Conservation (phyloP, 30 jellyfish, hydroid and myxozoan species). For the Aurelia sp. region DNA sequence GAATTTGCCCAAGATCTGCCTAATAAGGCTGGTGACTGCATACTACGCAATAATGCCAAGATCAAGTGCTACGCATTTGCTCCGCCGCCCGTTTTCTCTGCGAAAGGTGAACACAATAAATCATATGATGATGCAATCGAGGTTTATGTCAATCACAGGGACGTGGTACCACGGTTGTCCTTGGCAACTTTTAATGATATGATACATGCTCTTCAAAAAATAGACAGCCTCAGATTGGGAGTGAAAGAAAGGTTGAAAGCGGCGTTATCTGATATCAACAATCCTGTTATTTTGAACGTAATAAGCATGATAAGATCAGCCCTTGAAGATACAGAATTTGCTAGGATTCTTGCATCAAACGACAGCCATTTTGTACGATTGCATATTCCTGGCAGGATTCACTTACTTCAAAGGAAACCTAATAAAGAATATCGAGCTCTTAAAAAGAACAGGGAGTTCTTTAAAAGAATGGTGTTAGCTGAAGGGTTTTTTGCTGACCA, state of each 20-base stretch:
- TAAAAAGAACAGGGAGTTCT: slow-evolving; percentile 41
- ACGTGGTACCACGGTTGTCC: slow-evolving; percentile 60
- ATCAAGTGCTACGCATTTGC: slow-evolving; percentile 72
- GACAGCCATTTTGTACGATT: slow-evolving; percentile 44
- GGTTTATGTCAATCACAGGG: slow-evolving; percentile 57
- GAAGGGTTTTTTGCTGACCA: slow-evolving; percentile 71
- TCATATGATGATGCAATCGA: slow-evolving; percentile 17
- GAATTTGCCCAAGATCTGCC: slow-evolving; percentile 16
- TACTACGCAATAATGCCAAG: neutral
- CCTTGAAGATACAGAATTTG: slow-evolving; percentile 16
- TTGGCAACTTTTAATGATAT: slow-evolving; percentile 57
- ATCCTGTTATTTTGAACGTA: slow-evolving; percentile 28
- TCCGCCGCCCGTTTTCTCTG: slow-evolving; percentile 65
- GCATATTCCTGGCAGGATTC: slow-evolving; percentile 52
- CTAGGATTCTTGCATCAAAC: slow-evolving; percentile 7
- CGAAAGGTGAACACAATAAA: neutral
- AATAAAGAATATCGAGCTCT: slow-evolving; percentile 32
- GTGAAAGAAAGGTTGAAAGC: slow-evolving; percentile 53
- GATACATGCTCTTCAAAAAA: slow-evolving; percentile 43
- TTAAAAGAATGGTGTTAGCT: slow-evolving; percentile 45
- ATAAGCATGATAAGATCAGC: slow-evolving; percentile 34
- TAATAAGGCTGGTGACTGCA: slow-evolving; percentile 30
- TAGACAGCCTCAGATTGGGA: slow-evolving; percentile 38
- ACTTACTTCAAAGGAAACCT: slow-evolving; percentile 40
- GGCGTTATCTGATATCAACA: slow-evolving; percentile 25